Conservation (phyloP, 2,888 invertebrate genomes). For the Calameuta filiformis region DNA sequence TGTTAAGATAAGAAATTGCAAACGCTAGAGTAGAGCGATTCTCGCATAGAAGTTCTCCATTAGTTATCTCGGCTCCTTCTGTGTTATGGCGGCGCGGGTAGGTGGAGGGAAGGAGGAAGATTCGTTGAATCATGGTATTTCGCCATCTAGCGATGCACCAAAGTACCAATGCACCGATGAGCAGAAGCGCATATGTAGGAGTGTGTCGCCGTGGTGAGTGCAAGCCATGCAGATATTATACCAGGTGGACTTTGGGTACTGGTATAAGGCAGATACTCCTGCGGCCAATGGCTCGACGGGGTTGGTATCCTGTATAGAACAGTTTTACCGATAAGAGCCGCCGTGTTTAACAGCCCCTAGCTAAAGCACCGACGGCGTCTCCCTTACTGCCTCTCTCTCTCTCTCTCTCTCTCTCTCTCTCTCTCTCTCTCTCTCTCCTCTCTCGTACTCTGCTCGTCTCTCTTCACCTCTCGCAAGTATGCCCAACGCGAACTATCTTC, state of each 20-base stretch:
- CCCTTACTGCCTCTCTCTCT: conserved; percentile 27
- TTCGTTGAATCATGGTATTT: background rate
- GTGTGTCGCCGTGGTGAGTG: background rate
- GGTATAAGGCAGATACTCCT: conserved; percentile 42
- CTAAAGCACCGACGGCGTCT: conserved; percentile 49
- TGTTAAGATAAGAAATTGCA: background rate
- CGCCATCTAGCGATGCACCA: background rate
- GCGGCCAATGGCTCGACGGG: conserved; percentile 49
- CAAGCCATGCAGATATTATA: background rate
- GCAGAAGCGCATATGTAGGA: background rate
- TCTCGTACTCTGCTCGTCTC: background rate
- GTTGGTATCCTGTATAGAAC: conserved; percentile 52
- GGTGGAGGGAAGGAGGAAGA: background rate
- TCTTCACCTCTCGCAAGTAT: background rate
- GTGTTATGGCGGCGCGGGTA: background rate
- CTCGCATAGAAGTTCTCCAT: background rate
- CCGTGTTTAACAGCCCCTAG: conserved; percentile 62
- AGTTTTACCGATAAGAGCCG: conserved; percentile 63
- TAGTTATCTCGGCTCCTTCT: background rate
- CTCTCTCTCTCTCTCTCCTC: background rate
- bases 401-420: no score
- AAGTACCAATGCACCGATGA: background rate
- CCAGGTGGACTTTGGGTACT: background rate
- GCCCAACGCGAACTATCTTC: background rate
- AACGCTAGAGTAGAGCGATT: background rate